Conservation (phyloP, 1,140 invertebrate genomes). For the Agrypnia vestita region DNA sequence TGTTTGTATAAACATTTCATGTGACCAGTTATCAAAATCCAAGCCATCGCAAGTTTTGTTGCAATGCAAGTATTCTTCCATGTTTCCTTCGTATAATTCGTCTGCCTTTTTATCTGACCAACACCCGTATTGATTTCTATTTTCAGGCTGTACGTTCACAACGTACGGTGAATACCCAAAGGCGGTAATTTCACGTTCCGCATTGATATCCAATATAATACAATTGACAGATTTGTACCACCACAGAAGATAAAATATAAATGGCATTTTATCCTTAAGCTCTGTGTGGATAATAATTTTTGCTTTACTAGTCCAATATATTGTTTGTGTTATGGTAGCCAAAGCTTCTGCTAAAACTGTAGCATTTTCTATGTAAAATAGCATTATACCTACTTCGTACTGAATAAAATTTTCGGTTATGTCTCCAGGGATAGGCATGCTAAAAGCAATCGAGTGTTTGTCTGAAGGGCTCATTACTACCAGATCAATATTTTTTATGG, state of each 20-base stretch:
- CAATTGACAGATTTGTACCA: conserved; percentile 39
- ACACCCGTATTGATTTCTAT: conserved; percentile 44
- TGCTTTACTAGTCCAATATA: conserved; percentile 34
- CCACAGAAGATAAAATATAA: conserved; percentile 41
- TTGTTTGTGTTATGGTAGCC: conserved; percentile 7
- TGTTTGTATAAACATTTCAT: conserved; percentile 15
- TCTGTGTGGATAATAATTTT: conserved; percentile 20
- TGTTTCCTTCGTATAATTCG: conserved; percentile 44
- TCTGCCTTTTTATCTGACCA: conserved; percentile 32
- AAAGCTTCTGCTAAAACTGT: conserved; percentile 12
- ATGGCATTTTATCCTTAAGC: not conserved
- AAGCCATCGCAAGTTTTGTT: conserved; percentile 9
- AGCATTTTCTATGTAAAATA: conserved; percentile 22
- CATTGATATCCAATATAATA: conserved; percentile 32
- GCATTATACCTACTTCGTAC: conserved; percentile 27
- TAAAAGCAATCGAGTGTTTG: not conserved
- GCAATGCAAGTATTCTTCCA: conserved; percentile 35
- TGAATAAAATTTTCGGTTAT: conserved; percentile 39
- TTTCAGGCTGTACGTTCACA: not conserved
- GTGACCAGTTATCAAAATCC: not conserved
- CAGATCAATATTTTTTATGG: conserved; percentile 10
- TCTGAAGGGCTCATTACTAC: conserved; percentile 22
- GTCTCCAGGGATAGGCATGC: not conserved
- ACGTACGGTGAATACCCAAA: conserved; percentile 42
- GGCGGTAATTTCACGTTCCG: not conserved